phyloP scores from a whole-genome alignment of 1,140 invertebrate species.

The Sitobion miscanthi region DNA sequence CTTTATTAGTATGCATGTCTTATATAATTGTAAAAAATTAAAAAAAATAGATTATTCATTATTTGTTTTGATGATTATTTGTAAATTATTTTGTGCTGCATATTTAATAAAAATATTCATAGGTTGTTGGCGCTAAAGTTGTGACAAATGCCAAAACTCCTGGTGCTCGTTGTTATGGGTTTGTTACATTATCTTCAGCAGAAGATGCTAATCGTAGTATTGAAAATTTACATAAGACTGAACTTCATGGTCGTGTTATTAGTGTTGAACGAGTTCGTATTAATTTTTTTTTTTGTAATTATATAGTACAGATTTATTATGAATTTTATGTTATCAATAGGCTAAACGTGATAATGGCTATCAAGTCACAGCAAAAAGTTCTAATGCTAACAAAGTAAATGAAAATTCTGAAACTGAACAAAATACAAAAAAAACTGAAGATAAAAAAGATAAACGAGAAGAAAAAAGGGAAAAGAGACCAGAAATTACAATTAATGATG shows the following conservation, averaged over 20 bases:
- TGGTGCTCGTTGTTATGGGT: conserved; percentile 90
- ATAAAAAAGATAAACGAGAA: conserved; percentile 63
- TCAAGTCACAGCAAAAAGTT: conserved; percentile 42
- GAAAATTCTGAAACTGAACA: conserved; percentile 60
- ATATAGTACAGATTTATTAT: background rate
- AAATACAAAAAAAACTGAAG: conserved; percentile 64
- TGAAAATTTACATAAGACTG: conserved; percentile 84
- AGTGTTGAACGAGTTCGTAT: conserved; percentile 80
- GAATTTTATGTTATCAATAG: conserved; percentile 42
- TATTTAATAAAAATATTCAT: background rate
- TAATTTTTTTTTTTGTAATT: background rate
- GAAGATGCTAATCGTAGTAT: conserved; percentile 91
- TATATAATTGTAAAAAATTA: background rate
- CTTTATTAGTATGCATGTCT: background rate
- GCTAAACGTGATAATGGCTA: conserved; percentile 60
- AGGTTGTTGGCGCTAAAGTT: conserved; percentile 90
- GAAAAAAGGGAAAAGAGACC: conserved; percentile 54
- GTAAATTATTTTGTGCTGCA: background rate
- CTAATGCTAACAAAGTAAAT: conserved; percentile 60
- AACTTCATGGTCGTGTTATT: conserved; percentile 91
- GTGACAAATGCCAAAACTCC: conserved; percentile 92
- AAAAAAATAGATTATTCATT: too few species aligned
- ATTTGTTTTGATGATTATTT: background rate
- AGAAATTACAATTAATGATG: conserved; percentile 55
- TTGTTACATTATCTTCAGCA: conserved; percentile 89